Evolutionary conservation across 2,797 vertebrate genomes (phyloP).

Genomic region (Phyllotis vaccarum): DNA sequence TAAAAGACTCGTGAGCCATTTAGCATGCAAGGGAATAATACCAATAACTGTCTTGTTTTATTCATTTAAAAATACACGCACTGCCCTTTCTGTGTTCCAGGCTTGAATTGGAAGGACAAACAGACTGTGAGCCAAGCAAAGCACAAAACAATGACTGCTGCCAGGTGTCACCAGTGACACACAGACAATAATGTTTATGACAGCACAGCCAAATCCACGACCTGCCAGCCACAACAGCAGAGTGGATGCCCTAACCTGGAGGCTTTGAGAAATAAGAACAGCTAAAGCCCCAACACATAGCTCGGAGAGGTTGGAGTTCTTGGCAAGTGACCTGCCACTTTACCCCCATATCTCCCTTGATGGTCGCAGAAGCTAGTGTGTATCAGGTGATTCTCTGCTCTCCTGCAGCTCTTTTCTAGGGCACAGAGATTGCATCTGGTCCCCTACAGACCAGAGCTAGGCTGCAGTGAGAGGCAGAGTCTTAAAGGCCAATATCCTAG

Average conservation of each 20-base stretch:
- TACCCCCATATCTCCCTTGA: neutral
- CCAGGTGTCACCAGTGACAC: constrained; percentile 17
- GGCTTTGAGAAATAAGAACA: neutral
- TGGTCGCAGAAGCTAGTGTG: too few relatives aligned
- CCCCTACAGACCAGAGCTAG: neutral
- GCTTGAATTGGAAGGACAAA: constrained; percentile 18
- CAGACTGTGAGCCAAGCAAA: neutral
- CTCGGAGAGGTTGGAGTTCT: neutral
- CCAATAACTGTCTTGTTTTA: constrained; percentile 54
- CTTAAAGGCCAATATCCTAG: neutral
- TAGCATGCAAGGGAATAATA: constrained; percentile 6
- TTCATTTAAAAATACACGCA: constrained; percentile 42
- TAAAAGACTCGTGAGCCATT: constrained; percentile 23
- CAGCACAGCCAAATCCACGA: neutral
- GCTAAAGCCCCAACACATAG: neutral
- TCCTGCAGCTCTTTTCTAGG: constrained; percentile 28
- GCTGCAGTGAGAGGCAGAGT: neutral
- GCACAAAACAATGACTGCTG: neutral
- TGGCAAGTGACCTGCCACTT: neutral
- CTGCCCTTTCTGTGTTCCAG: neutral
- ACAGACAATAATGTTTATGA: neutral
- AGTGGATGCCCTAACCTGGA: neutral
- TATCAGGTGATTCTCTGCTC: neutral
- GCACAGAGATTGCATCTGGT: neutral
- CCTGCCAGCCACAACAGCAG: neutral